Evolutionary conservation across 1,140 invertebrate species (phyloP), one percentile per base, ranked within the genome.

Genomic region (Drosophila subpulchrella): DNA sequence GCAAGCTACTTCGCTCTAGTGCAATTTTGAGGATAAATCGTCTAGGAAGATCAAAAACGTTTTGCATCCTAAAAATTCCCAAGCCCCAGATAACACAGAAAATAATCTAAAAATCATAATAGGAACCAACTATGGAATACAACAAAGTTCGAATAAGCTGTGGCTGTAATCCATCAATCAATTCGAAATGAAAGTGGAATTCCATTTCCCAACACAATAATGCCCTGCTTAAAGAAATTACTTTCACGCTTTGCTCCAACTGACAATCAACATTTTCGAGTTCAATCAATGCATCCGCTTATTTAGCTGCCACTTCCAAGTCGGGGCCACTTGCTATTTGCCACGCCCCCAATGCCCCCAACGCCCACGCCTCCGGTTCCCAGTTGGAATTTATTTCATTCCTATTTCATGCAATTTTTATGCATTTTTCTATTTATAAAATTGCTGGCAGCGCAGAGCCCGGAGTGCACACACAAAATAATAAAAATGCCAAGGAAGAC

Each of bases 391-490:
- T 88, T 88, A 79, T 86, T 86, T 88, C 78, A 68, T 68, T 86
- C 78, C 78, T 85, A 86, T 86, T 68, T 72, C 82, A 86, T 81
- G 75, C 61, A 53, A 81, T 63, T 86, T 84, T 81, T 78, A 76
- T 81, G 61, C 73, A 62, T 42, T 63, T 68, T 74, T 74, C 50
- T 58, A 60, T 83, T 81, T 82, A 84, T 75, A 79, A 84, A 81
- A 77, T 81, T 60, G 75, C 67, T 73, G 51, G 47, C 36, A 70
- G 62, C 62, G 38, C 57, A 56, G 56, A 36, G 62, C 46, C 50
- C 13, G 47, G 17, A 20, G 46, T 13, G 60, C 46, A 67, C 61
- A 73, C 50, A 73, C 50, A 67, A 70, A 84, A 81, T 74, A 82
- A 73, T 78, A 86, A 88, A 84, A 88, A 88, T 79, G 75, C 71